Evolutionary conservation across 2,888 invertebrate species (phyloP), one percentile per base, ranked within the genome.

Genomic region (Xanthorhoe spadicearia): DNA sequence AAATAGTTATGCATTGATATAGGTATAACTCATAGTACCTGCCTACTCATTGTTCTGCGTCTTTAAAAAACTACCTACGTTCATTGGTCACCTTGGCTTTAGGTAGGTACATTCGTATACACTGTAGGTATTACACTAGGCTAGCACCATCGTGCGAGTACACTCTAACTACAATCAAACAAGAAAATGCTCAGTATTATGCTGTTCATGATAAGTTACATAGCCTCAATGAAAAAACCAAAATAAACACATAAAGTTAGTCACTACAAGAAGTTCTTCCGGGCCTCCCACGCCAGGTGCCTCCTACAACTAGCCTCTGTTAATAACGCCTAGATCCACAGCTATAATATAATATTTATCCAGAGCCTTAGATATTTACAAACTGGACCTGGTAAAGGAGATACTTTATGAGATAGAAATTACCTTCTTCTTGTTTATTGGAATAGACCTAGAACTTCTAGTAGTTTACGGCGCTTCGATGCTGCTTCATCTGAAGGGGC

Each of bases 231-330:
- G 10, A n/a, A 57, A 59, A 61, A 59, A 38, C 23, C 0, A 0
- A 48, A 19, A 15, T 35, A 65, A 62, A 67, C 48, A 62, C 51
- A 64, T 43, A 66, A 43, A 63, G 59, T 55, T 64, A 46, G 61
- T 60, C 57, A 53, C 19, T 57, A 62, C 63, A 54, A 57, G 48
- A 64, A 61, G 61, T 56, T 68, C 19, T 74, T 74, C 72, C 71
- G 72, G 69, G 64, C 69, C 72, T 72, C 72, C 74, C 74, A 74
- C 72, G 71, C 64, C 9, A 15, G 6, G 19, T 38, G 35, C 51
- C 55, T 66, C 64, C 61, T 55, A 61, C 64, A 54, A n/a, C 55
- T 48, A 49, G 38, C 50, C 50, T 59, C 59, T 66, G 66, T 63
- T 62, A 59, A 49, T 32, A 56, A 59, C 48, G 15, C 28, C 15